Percentiles rank a stretch among this genome's conserved stretches.
phyloP scores from a whole-genome alignment of 2,113 vertebrate species.

The Sinocyclocheilus rhinocerous region DNA sequence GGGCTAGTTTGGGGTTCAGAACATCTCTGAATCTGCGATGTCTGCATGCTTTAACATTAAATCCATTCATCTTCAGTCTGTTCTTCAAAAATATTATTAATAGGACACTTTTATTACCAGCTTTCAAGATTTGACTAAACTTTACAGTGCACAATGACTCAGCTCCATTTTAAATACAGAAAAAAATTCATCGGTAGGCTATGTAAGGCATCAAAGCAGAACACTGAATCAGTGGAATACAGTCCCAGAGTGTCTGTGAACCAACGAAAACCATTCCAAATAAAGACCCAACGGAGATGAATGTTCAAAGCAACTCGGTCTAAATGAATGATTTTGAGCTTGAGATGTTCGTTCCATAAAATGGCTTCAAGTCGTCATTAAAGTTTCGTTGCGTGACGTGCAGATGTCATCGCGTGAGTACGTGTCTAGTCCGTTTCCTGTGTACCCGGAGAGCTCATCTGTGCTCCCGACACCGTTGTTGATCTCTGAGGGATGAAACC shows the following conservation, averaged over 20 bases:
- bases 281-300: not conserved
- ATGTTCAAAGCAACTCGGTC: not conserved
- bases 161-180: conserved; percentile 38
- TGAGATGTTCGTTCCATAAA: conserved; percentile 2
- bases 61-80: conserved; percentile 1
- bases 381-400: not conserved
- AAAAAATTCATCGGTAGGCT: not conserved
- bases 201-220: conserved; percentile 44
- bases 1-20: not conserved
- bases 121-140: not conserved
- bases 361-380: not conserved
- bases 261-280: not conserved
- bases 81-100: not conserved
- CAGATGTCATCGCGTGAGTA: conserved; percentile 74
- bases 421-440: conserved; percentile 78
- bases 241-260: not conserved
- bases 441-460: conserved; percentile 86
- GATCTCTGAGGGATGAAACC: conserved; percentile 77
- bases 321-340: not conserved
- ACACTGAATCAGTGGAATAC: conserved; percentile 14
- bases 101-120: conserved; percentile 32
- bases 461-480: conserved; percentile 81
- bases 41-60: conserved; percentile 12
- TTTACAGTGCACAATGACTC: conserved; percentile 19
- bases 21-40: not conserved